Conservation (phyloP, 2,113 vertebrate genomes). For the Eulemur macaco region DNA sequence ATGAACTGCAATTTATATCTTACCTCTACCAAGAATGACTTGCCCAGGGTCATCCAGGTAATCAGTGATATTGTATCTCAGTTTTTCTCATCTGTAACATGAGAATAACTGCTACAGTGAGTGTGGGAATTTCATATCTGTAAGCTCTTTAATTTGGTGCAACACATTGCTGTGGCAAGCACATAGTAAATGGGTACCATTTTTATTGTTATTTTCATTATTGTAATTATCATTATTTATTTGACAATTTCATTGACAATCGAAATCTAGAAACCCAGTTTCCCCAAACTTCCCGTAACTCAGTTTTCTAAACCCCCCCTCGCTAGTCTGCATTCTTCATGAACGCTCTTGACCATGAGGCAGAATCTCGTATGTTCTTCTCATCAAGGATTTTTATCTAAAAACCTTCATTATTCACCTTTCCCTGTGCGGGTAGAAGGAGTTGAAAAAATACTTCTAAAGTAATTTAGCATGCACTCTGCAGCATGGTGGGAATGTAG, state of each 20-base stretch:
- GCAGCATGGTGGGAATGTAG: neutral
- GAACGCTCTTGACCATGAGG: neutral
- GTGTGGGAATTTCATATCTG: neutral
- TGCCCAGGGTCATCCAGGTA: neutral
- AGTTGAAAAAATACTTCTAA: neutral
- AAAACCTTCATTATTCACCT: neutral
- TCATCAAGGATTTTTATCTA: constrained; percentile 42
- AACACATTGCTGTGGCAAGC: neutral
- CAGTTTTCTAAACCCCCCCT: neutral
- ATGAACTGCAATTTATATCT: neutral
- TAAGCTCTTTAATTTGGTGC: neutral
- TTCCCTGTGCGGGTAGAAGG: neutral
- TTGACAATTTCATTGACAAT: neutral
- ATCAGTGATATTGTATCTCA: neutral
- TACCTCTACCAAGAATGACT: neutral
- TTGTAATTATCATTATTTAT: neutral
- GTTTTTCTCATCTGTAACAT: constrained; percentile 19
- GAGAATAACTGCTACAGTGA: neutral
- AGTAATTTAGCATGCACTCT: constrained; percentile 24
- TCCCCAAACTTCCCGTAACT: neutral
- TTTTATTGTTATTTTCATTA: neutral
- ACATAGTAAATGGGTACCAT: neutral
- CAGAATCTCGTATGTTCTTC: neutral
- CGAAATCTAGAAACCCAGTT: neutral
- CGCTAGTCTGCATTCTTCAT: neutral